These are phyloP conservation scores for Gnathonemus longibarbis DNA, from an alignment of 2,113 vertebrate species.

Conservation along the genomic window DNA sequence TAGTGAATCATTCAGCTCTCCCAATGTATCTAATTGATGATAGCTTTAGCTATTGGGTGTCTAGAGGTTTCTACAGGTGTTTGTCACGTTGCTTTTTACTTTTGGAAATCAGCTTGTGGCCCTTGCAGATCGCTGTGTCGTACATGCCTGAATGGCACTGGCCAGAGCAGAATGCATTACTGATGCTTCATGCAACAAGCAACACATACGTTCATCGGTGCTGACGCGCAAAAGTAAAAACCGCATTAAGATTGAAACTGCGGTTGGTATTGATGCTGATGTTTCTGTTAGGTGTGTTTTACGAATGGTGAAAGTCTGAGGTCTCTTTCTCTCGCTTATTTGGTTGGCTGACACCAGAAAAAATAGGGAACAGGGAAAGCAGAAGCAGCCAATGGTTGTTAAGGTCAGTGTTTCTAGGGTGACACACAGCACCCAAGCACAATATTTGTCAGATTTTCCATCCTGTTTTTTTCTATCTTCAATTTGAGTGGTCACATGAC, in stretches of 20 bases:
- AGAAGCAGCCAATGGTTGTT: background rate
- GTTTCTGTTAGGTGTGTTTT: background rate
- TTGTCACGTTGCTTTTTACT: background rate
- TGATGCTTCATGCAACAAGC: background rate
- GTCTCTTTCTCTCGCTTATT: background rate
- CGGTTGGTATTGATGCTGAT: background rate
- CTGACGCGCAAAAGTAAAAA: background rate
- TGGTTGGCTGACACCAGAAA: background rate
- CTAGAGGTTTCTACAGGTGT: background rate
- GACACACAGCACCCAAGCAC: background rate
- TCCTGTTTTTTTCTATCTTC: no score
- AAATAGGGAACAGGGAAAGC: constrained; percentile 4
- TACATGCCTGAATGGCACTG: background rate
- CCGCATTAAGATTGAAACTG: background rate
- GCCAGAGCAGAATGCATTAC: background rate
- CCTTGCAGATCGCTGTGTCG: background rate
- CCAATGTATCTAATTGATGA: background rate
- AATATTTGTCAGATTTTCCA: background rate
- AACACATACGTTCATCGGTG: background rate
- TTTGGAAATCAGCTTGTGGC: background rate
- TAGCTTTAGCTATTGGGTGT: background rate
- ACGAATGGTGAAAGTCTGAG: constrained; percentile 17
- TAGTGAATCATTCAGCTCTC: background rate
- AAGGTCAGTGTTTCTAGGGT: background rate
- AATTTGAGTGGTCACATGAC: background rate